A percentile compares a stretch with the other conserved stretches of the same genome.
Conservation (phyloP, 2,797 vertebrate genomes). For the Fistularia commersonii region DNA sequence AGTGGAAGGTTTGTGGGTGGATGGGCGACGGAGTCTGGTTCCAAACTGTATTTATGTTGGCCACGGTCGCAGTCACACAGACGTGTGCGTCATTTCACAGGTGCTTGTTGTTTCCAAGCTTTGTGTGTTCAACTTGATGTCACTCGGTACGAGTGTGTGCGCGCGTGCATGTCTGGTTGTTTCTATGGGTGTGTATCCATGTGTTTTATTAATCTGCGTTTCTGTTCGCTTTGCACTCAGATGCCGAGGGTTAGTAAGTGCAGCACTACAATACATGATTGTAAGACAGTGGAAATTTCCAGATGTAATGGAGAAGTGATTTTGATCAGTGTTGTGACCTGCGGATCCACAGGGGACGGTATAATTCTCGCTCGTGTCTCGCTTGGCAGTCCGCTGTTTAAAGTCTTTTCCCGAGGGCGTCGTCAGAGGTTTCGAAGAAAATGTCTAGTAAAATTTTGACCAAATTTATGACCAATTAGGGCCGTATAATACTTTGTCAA, state of each 20-base stretch:
- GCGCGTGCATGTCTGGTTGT: neutral
- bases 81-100: conserved; percentile 61
- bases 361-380: no score
- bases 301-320: conserved; percentile 35
- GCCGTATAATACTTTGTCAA: no score
- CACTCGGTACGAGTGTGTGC: conserved; percentile 23
- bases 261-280: conserved; percentile 31
- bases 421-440: no score
- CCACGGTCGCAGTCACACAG: conserved; percentile 35
- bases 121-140: conserved; percentile 16
- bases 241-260: conserved; percentile 47
- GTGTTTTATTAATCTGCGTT: conserved; percentile 46
- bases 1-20: conserved; percentile 36
- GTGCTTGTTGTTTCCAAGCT: conserved; percentile 43
- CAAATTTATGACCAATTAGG: no score
- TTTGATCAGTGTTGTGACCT: conserved; percentile 14
- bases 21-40: conserved; percentile 13
- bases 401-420: no score
- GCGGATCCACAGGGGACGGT: no score
- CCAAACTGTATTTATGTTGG: conserved; percentile 21
- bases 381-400: no score
- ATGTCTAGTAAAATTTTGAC: no score
- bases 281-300: conserved; percentile 32
- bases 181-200: no score
- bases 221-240: conserved; percentile 48